Evolutionary conservation across 2,888 invertebrate genomes (phyloP), one percentile per base, ranked within the genome.

Genomic region (Trileptium ribeirensis): DNA sequence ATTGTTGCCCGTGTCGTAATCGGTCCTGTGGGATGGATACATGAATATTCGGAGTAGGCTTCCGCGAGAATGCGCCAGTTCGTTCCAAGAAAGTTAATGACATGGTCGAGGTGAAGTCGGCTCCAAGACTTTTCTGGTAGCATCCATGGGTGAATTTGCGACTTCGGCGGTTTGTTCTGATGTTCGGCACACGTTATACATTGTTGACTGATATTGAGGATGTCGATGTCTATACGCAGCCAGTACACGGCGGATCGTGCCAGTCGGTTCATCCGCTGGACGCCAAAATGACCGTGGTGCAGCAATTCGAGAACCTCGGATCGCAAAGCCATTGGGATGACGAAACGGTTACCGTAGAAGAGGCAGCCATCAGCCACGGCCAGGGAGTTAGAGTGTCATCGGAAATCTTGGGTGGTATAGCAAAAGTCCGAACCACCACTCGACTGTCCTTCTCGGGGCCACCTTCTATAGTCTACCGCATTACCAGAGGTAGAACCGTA

Each of bases 61-160:
- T 77, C 33, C 3, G 37, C 33, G n/a, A 77, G 19, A 19, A 77
- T 2, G 2, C 15, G 38, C 77, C 77, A 77, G 77, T 77, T 77
- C 15, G 33, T 75, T 1, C 83, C 84, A 67, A 81, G 15, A 67
- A 83, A 80, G 51, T 82, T 84, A 31, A 84, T 85, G n/a, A 85
- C 86, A 79, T 83, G 85, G 79, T 87, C 86, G 31, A 86, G 74
- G 67, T 86, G 86, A 0, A 87, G 24, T 3, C 86, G 79, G 19
- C 80, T 80, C 86, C 85, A 87, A n/a, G 85, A 83, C 40, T 81
- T 81, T 19, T 78, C 79, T 15, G 86, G 86, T 67, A 79, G 84
- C 74, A 83, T 82, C 86, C 85, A 87, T 2, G 84, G 84, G 67
- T 86, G 85, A 15, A 86, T 67, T 0, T 85, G 83, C 24, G 85